Evolutionary conservation across 2,888 invertebrate genomes (phyloP).

Genomic region (Tipula helvola): DNA sequence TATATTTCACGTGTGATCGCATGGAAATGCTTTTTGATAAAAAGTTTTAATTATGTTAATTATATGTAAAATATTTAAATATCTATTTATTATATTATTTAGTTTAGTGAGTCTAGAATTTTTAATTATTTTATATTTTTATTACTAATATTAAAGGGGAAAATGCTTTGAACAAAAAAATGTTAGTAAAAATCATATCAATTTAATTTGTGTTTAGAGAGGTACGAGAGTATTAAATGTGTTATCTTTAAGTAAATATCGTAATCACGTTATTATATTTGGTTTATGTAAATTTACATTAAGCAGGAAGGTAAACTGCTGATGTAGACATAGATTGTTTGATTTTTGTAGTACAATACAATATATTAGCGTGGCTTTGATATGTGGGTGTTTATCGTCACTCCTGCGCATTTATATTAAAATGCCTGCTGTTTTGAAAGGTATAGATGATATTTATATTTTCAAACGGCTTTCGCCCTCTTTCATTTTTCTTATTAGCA

Average conservation of each 20-base stretch:
- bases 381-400: too few species aligned
- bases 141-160: neutral
- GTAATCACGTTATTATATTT: neutral
- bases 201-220: neutral
- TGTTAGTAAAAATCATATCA: neutral
- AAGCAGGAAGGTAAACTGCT: neutral
- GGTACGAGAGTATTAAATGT: neutral
- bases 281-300: neutral
- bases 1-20: neutral
- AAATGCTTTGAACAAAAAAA: neutral
- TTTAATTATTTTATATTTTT: neutral
- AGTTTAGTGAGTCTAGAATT: neutral
- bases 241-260: neutral
- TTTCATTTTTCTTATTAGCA: too few species aligned
- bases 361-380: too few species aligned
- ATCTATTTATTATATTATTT: neutral
- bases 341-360: too few species aligned
- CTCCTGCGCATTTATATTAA: too few species aligned
- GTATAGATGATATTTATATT: too few species aligned
- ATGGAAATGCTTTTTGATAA: neutral
- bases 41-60: neutral
- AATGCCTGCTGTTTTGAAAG: too few species aligned
- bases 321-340: neutral
- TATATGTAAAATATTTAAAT: neutral
- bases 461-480: too few species aligned